These are phyloP conservation scores for Stenodema calcarata DNA, from an alignment of 2,888 invertebrate genomes.

Conservation along the genomic window DNA sequence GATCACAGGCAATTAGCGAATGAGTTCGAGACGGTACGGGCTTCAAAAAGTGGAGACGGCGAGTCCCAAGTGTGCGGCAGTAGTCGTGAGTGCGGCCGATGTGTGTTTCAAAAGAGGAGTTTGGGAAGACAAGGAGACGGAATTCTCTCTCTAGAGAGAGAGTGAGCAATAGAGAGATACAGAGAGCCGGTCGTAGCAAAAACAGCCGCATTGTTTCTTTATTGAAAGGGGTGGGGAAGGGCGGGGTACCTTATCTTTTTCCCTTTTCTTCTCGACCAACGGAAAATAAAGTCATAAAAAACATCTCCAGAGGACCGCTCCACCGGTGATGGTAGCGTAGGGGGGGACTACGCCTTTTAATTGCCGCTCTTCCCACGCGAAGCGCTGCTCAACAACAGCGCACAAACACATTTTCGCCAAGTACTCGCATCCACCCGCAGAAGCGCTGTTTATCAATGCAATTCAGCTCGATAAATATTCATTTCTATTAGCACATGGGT, in stretches of 20 bases:
- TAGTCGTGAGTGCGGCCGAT: neutral
- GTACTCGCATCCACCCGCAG: neutral
- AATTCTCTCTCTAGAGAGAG: neutral
- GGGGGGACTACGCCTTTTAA: neutral
- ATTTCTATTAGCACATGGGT: too few relatives aligned
- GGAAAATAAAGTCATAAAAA: neutral
- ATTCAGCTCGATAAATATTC: too few relatives aligned
- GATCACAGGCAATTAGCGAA: constrained; percentile 11
- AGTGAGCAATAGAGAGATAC: too few relatives aligned
- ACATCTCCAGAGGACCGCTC: neutral
- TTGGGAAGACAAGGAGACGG: neutral
- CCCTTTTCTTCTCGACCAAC: neutral
- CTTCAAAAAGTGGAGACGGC: neutral
- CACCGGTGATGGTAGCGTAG: neutral
- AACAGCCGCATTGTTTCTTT: neutral
- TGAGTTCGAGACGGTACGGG: neutral
- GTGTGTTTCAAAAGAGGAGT: neutral
- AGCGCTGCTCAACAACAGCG: neutral
- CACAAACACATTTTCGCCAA: neutral
- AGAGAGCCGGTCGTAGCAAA: neutral
- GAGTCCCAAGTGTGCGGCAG: neutral
- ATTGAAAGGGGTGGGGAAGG: neutral
- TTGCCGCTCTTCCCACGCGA: neutral
- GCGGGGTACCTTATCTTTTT: neutral
- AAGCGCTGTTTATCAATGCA: too few relatives aligned